A percentile compares a stretch with the other conserved stretches of the same genome.
phyloP scores from a whole-genome alignment of 2,797 vertebrate genomes.

The Anabas testudineus region DNA sequence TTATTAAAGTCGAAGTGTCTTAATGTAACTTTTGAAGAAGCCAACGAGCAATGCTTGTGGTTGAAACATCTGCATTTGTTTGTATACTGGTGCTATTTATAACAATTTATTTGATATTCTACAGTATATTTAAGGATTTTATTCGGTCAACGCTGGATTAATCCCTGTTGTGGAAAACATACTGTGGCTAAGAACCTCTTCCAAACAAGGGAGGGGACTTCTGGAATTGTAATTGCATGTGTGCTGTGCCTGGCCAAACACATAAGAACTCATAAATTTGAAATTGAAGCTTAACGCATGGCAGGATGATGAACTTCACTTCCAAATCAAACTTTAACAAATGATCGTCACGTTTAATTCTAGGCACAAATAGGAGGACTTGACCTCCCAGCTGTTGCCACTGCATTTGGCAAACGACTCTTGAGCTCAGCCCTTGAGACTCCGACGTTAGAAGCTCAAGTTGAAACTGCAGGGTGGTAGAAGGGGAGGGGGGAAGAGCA shows the following conservation, averaged over 20 bases:
- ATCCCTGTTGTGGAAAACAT: conserved; percentile 76
- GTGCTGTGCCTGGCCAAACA: conserved; percentile 74
- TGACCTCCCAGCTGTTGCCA: conserved; percentile 25
- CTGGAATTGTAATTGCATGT: conserved; percentile 71
- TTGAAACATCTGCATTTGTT: conserved; percentile 69
- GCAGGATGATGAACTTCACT: conserved; percentile 50
- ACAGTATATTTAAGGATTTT: conserved; percentile 73
- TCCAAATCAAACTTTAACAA: conserved; percentile 61
- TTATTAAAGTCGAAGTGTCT: conserved; percentile 34
- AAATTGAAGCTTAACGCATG: conserved; percentile 56
- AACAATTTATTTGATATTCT: conserved; percentile 70
- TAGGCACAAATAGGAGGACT: conserved; percentile 16
- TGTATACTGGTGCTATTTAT: conserved; percentile 70
- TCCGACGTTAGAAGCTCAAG: conserved; percentile 62
- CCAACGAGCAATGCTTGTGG: conserved; percentile 26
- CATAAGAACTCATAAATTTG: conserved; percentile 70
- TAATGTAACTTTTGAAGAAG: conserved; percentile 3
- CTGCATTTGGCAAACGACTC: conserved; percentile 41
- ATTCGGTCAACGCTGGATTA: conserved; percentile 73
- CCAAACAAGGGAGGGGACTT: conserved; percentile 71
- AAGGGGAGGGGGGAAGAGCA: conserved; percentile 26
- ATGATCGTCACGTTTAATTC: conserved; percentile 44
- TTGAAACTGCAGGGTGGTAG: conserved; percentile 54
- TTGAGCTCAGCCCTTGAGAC: conserved; percentile 43
- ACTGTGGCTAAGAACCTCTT: conserved; percentile 69